These are phyloP conservation scores for Girardinus metallicus DNA, from an alignment of 2,797 vertebrate genomes.

Conservation along the genomic window DNA sequence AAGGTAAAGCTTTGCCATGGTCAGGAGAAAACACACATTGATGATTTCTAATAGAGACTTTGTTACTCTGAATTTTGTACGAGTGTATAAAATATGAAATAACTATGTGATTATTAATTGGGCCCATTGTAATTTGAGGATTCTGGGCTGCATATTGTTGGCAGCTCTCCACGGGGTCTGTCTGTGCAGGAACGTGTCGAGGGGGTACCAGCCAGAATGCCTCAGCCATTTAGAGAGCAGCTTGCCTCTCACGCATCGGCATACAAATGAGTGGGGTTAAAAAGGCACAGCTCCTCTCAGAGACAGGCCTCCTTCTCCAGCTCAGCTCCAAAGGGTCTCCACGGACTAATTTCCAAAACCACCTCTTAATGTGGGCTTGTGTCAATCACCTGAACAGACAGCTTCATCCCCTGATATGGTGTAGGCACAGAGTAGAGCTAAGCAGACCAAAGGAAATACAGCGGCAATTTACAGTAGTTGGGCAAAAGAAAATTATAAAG, in stretches of 20 bases:
- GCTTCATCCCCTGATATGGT: slow-evolving; percentile 99
- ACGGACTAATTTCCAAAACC: slow-evolving; percentile 99
- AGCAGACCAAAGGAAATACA: slow-evolving; percentile 90
- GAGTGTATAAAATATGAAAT: slow-evolving; percentile 96
- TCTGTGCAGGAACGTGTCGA: slow-evolving; percentile 97
- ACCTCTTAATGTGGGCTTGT: slow-evolving; percentile 99
- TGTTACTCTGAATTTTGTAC: slow-evolving; percentile 85
- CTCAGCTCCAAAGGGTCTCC: slow-evolving; percentile 97
- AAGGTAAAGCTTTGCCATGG: slow-evolving; percentile 73
- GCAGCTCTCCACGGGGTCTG: slow-evolving; percentile 96
- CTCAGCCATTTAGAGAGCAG: slow-evolving; percentile 99
- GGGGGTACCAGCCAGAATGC: slow-evolving; percentile 92
- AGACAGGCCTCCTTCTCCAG: slow-evolving; percentile 96
- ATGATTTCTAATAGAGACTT: slow-evolving; percentile 85
- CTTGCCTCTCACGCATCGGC: slow-evolving; percentile 92
- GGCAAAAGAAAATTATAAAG: slow-evolving; percentile 75
- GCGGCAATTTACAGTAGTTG: slow-evolving; percentile 80
- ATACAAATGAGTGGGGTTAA: slow-evolving; percentile 99
- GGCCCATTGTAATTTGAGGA: slow-evolving; percentile 98
- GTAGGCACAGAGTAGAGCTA: slow-evolving; percentile 93
- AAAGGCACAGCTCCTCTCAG: slow-evolving; percentile 98
- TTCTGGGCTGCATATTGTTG: slow-evolving; percentile 97
- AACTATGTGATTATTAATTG: slow-evolving; percentile 99
- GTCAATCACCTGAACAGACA: slow-evolving; percentile 99
- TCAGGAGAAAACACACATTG: slow-evolving; percentile 56